Percentiles rank a stretch among this genome's conserved stretches.
phyloP scores from a whole-genome alignment of 2,113 vertebrate genomes.

The Cynocephalus volans region DNA sequence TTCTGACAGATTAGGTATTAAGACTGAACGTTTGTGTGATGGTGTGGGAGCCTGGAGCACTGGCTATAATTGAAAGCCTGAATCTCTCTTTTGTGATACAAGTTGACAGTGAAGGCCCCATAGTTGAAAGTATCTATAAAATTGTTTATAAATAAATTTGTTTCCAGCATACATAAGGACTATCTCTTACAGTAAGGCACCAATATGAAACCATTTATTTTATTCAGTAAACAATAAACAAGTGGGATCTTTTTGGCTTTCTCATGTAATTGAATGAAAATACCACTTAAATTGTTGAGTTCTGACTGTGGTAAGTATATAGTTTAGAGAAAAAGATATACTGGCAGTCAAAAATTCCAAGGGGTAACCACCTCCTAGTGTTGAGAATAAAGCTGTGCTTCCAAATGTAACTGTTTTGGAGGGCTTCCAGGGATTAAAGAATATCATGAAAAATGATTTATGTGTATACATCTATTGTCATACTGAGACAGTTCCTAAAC shows the following conservation, averaged over 20 bases:
- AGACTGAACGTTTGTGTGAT: conserved; percentile 34
- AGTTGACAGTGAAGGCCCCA: conserved; percentile 19
- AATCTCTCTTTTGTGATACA: conserved; percentile 61
- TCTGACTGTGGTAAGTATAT: conserved; percentile 35
- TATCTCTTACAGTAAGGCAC: conserved; percentile 9
- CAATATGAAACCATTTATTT: conserved; percentile 40
- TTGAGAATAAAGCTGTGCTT: conserved; percentile 19
- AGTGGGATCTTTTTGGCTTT: background rate
- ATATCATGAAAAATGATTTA: background rate
- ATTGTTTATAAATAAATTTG: background rate
- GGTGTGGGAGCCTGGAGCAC: background rate
- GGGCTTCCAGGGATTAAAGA: background rate
- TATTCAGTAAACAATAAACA: conserved; percentile 47
- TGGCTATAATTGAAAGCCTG: conserved; percentile 58
- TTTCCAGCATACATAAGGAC: conserved; percentile 38
- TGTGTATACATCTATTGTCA: background rate
- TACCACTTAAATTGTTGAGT: background rate
- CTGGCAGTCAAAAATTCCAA: background rate
- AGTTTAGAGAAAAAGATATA: background rate
- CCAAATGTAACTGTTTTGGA: conserved; percentile 47
- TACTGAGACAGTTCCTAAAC: background rate
- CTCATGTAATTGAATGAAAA: conserved; percentile 49
- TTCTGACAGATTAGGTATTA: conserved; percentile 66
- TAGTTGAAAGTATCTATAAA: conserved; percentile 27
- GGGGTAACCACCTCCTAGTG: background rate